phyloP scores from a whole-genome alignment of 2,888 invertebrate species.

The Ypsolopha sequella region DNA sequence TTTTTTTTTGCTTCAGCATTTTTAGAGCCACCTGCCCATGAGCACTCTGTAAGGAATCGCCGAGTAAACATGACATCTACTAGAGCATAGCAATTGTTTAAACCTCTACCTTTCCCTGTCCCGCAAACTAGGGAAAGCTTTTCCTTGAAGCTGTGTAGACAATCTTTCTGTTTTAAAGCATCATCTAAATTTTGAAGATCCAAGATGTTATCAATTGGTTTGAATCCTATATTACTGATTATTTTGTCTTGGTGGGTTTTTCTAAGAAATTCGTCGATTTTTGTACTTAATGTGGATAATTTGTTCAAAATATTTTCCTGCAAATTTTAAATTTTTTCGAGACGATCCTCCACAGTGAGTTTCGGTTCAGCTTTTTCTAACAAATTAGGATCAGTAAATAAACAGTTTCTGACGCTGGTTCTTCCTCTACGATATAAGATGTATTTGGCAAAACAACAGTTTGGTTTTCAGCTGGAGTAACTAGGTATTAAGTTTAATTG shows the following conservation, averaged over 20 bases:
- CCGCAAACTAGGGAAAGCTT: conserved; percentile 1
- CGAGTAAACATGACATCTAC: conserved; percentile 7
- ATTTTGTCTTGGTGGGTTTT: conserved; percentile 1
- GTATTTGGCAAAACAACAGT: too few species aligned
- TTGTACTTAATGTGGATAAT: not conserved
- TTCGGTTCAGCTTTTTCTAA: not conserved
- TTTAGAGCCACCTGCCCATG: conserved; percentile 8
- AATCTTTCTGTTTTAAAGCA: not conserved
- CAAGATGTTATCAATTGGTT: not conserved
- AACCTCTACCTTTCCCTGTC: not conserved
- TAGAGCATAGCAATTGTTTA: too few species aligned
- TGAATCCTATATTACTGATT: conserved; percentile 1
- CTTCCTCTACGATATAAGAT: not conserved
- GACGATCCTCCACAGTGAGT: not conserved
- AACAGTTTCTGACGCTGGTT: not conserved
- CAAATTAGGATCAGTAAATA: not conserved
- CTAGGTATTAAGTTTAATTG: not conserved
- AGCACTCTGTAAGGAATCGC: conserved; percentile 7
- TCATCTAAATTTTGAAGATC: not conserved
- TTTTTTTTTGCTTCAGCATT: conserved; percentile 1
- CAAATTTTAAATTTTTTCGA: not conserved
- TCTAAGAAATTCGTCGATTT: conserved; percentile 1
- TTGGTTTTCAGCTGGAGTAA: too few species aligned
- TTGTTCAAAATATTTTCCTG: not conserved
- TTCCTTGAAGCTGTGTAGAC: not conserved